Evolutionary conservation across 2,113 vertebrate species (phyloP).

Genomic region (Rhegmatorhina hoffmannsi): DNA sequence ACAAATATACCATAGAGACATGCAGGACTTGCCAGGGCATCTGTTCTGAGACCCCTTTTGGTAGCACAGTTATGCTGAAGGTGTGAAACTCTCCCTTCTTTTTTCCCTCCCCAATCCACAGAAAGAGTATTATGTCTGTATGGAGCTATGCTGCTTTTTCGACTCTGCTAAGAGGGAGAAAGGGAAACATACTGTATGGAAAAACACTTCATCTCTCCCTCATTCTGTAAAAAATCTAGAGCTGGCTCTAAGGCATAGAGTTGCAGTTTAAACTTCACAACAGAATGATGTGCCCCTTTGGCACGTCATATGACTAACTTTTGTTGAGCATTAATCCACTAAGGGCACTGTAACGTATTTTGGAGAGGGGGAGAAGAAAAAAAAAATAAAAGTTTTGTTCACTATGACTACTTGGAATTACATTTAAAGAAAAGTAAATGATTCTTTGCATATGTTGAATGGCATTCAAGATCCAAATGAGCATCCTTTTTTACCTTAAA

Average conservation of each 20-base stretch:
- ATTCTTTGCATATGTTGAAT: constrained; percentile 18
- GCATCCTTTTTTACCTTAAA: constrained; percentile 25
- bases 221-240: background rate
- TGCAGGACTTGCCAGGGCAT: background rate
- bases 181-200: background rate
- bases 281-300: background rate
- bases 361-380: background rate
- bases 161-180: background rate
- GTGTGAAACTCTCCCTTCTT: background rate
- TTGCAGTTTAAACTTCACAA: background rate
- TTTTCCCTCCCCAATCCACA: background rate
- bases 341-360: background rate
- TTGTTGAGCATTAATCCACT: background rate
- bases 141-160: background rate
- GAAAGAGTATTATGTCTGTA: background rate
- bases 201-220: background rate
- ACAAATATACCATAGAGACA: rapidly evolving
- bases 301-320: background rate
- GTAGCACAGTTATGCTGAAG: background rate
- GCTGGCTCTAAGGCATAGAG: background rate
- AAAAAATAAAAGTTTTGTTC: background rate
- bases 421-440: background rate
- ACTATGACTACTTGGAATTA: background rate
- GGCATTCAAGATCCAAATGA: constrained; percentile 29
- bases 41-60: background rate